Percentiles rank a stretch among this genome's conserved stretches.
phyloP scores from a whole-genome alignment of 2,113 vertebrate species.

The Peromyscus maniculatus region DNA sequence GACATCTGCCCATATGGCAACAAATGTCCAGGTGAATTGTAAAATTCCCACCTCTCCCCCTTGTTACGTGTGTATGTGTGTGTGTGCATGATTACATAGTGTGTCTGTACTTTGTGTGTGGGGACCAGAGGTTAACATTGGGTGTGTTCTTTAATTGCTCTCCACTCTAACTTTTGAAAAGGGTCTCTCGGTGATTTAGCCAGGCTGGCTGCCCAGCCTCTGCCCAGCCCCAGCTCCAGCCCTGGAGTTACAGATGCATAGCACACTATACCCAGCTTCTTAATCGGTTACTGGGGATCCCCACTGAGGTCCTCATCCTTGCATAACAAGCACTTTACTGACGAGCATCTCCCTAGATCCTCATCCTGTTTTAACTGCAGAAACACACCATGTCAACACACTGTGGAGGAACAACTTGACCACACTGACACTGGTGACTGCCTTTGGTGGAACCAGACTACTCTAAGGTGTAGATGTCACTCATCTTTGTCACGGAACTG shows the following conservation, averaged over 20 bases:
- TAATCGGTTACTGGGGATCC: background rate
- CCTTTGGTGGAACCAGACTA: background rate
- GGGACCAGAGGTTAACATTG: background rate
- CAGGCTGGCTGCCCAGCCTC: background rate
- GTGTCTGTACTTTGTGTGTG: background rate
- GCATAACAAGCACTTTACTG: background rate
- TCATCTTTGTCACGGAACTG: slow-evolving; percentile 11
- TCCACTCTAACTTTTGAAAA: background rate
- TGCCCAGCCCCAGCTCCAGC: background rate
- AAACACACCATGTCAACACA: background rate
- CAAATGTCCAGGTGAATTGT: background rate
- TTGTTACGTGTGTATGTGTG: background rate
- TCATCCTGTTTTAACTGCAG: background rate
- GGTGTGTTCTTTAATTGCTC: background rate
- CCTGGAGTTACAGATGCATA: background rate
- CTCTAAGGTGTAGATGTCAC: background rate
- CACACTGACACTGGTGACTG: background rate
- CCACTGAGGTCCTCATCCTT: background rate
- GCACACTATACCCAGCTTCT: too few relatives aligned
- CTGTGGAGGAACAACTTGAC: background rate
- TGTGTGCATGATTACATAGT: background rate
- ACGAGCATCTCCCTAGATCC: background rate
- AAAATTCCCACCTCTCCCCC: background rate
- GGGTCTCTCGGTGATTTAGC: background rate
- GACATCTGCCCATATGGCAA: slow-evolving; percentile 33